These are phyloP conservation scores for Chunga burmeisteri DNA, from an alignment of 2,113 vertebrate genomes.

Conservation along the genomic window DNA sequence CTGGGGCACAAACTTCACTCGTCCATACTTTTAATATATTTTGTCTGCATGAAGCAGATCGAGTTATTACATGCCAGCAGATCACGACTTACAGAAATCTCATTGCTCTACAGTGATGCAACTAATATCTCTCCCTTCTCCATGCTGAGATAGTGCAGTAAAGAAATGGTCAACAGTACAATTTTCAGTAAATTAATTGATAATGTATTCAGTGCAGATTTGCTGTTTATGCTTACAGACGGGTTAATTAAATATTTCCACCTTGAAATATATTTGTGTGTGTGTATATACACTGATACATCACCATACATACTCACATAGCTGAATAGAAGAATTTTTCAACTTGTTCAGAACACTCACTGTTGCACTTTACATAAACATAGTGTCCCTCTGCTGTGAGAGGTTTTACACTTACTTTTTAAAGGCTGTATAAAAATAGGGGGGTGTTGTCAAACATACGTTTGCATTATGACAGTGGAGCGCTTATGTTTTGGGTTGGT, in stretches of 20 bases:
- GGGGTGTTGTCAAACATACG: neutral
- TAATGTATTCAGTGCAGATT: constrained; percentile 21
- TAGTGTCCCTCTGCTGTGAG: neutral
- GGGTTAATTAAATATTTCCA: constrained; percentile 67
- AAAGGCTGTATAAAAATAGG: neutral
- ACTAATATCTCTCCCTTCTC: constrained; percentile 62
- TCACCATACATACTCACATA: neutral
- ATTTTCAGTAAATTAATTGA: constrained; percentile 64
- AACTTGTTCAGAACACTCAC: neutral
- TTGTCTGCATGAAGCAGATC: constrained; percentile 85
- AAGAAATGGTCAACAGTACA: constrained; percentile 51
- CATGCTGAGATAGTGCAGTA: constrained; percentile 6
- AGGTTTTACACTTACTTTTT: neutral
- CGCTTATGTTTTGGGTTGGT: neutral
- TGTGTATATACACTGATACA: neutral
- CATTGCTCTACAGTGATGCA: constrained; percentile 72
- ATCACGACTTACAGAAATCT: constrained; percentile 81
- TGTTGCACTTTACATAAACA: neutral
- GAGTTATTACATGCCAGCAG: constrained; percentile 81
- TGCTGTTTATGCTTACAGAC: constrained; percentile 50
- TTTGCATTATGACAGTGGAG: neutral
- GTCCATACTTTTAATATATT: constrained; percentile 88
- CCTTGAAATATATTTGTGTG: neutral
- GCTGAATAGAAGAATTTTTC: neutral
- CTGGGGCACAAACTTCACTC: constrained; percentile 85